These are phyloP conservation scores for Paracanthobrama guichenoti DNA, from an alignment of 2,113 vertebrate genomes.

Conservation along the genomic window DNA sequence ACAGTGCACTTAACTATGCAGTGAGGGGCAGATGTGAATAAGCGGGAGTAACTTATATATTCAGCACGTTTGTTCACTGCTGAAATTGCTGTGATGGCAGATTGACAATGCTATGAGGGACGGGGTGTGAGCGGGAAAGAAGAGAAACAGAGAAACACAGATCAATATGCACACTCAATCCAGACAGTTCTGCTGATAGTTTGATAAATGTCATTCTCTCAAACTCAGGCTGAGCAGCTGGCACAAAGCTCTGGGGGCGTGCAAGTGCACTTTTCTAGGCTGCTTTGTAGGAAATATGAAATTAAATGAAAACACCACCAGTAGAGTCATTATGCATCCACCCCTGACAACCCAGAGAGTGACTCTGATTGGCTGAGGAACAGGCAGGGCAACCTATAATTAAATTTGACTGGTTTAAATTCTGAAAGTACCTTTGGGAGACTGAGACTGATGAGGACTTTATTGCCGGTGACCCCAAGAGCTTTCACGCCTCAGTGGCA, in stretches of 20 bases:
- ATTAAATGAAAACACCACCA: background rate
- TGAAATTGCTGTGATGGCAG: conserved; percentile 25
- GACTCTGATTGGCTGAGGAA: conserved; percentile 26
- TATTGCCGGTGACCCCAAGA: conserved; percentile 1
- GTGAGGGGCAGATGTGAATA: background rate
- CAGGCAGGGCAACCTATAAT: background rate
- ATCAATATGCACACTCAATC: conserved; percentile 40
- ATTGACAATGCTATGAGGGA: conserved; percentile 18
- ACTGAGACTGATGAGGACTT: conserved; percentile 32
- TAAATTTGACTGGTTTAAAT: conserved; percentile 19
- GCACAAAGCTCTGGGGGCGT: background rate
- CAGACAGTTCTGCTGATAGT: conserved; percentile 36
- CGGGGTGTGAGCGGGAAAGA: background rate
- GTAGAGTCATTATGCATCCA: background rate
- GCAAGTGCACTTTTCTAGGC: background rate
- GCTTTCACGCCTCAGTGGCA: background rate
- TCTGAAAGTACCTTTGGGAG: background rate
- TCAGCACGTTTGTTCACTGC: conserved; percentile 13
- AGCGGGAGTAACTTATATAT: background rate
- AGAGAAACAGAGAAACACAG: background rate
- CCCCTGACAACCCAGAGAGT: background rate
- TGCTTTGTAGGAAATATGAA: conserved; percentile 13
- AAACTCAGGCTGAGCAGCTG: background rate
- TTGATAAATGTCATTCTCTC: conserved; percentile 32
- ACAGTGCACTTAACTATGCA: background rate